Conservation (phyloP, 2,113 vertebrate genomes). For the Siniperca chuatsi region DNA sequence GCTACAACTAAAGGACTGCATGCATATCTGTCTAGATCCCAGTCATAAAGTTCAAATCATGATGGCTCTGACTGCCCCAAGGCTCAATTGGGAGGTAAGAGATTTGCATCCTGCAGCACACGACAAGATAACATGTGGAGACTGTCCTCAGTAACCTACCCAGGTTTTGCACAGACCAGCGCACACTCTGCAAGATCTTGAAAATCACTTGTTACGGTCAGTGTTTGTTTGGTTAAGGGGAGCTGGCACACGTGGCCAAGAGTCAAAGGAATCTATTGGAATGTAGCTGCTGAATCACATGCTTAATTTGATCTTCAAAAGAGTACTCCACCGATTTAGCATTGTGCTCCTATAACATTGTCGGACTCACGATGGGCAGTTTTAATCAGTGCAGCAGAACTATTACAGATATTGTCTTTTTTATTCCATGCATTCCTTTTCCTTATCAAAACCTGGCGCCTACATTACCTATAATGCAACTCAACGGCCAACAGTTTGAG, state of each 20-base stretch:
- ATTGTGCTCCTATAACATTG: neutral
- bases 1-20: neutral
- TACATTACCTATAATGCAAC: neutral
- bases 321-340: neutral
- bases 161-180: neutral
- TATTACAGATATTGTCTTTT: neutral
- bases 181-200: neutral
- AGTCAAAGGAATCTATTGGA: neutral
- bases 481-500: neutral
- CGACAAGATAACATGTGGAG: conserved; percentile 31
- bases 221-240: too few relatives aligned
- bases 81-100: conserved; percentile 4
- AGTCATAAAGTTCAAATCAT: conserved; percentile 1
- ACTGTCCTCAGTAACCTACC: conserved; percentile 18
- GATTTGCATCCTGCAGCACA: conserved; percentile 36
- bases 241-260: too few relatives aligned
- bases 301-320: neutral
- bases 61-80: neutral
- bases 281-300: neutral
- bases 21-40: neutral
- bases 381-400: neutral
- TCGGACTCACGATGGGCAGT: neutral
- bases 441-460: neutral
- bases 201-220: neutral
- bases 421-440: too few relatives aligned